These are phyloP conservation scores for Python bivittatus DNA, from an alignment of 2,113 vertebrate genomes.

Conservation along the genomic window DNA sequence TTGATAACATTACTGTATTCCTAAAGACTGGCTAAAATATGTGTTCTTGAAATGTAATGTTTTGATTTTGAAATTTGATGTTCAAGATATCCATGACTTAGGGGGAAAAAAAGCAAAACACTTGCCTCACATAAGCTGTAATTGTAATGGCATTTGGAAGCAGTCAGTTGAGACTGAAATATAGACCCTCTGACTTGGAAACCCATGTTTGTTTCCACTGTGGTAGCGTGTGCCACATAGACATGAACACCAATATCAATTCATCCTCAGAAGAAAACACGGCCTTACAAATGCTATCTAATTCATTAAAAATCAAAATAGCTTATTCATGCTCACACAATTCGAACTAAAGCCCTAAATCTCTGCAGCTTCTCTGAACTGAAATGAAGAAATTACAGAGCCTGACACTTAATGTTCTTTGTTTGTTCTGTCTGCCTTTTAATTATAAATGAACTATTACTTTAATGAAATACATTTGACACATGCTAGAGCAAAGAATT, in stretches of 20 bases:
- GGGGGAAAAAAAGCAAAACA: neutral
- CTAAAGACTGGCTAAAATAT: neutral
- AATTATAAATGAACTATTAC: slow-evolving; percentile 47
- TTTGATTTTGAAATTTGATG: neutral
- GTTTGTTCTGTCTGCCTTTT: slow-evolving; percentile 59
- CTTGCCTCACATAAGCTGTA: neutral
- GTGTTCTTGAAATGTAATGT: neutral
- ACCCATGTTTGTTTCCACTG: neutral
- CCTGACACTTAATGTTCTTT: slow-evolving; percentile 44
- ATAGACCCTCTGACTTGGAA: neutral
- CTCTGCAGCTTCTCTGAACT: slow-evolving; percentile 55
- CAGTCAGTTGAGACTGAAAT: neutral
- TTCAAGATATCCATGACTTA: neutral
- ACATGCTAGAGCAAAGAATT: slow-evolving; percentile 46
- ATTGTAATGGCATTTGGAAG: neutral
- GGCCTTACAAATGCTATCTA: neutral
- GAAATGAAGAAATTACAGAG: slow-evolving; percentile 50
- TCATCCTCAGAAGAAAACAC: neutral
- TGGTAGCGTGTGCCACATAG: neutral
- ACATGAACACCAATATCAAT: neutral
- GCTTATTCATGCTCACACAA: neutral
- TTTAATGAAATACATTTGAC: slow-evolving; percentile 63
- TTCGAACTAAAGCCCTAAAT: slow-evolving; percentile 21
- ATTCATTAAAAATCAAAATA: slow-evolving; percentile 17
- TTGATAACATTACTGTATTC: neutral